Evolutionary conservation across 2,888 invertebrate species (phyloP), one percentile per base, ranked within the genome.

Genomic region (Notocelia uddmanniana): DNA sequence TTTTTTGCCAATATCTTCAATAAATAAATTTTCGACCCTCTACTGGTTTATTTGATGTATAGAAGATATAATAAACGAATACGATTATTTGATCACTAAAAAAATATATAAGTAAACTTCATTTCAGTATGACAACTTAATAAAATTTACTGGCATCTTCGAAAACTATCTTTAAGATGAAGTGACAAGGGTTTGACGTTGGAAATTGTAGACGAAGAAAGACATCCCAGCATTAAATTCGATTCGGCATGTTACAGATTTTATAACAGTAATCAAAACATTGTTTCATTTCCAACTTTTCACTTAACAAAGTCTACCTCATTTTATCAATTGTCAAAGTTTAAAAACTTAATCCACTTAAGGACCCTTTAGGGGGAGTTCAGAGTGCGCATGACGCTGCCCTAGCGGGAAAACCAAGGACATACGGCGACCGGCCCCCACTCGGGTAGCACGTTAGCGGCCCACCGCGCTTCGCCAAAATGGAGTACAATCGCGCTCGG

Each of bases 301-400:
- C 83, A 89, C 89, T 92, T 86, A 88, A 88, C 86, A 89, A 90
- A 90, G 86, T 89, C 87, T 85, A 88, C 90, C 88, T 88, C 88
- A 88, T 92, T 91, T 90, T 88, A 93, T 89, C 90, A 91, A 92
- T 92, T 91, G 90, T 91, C 88, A 88, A 92, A 92, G 90, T 93
- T 92, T 91, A 90, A 92, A 92, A 93, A 92, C 91, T 92, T 91
- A 93, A 92, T 92, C 91, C 91, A 91, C 90, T 91, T 90, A 89
- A 87, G 90, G 86, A 87, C 90, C 89, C 89, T 91, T 91, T 86
- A 85, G 88, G 85, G 84, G 82, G 82, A 83, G 85, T 83, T 80
- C 81, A 81, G 81, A 90, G 80, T 92, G 92, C 92, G 92, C 92
- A 92, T 92, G 92, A 85, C 91, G 77, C 83, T 83, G 83, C 84